Base-by-base conservation (phyloP, 2,888 invertebrate genomes). In the Helleia helle region DNA sequence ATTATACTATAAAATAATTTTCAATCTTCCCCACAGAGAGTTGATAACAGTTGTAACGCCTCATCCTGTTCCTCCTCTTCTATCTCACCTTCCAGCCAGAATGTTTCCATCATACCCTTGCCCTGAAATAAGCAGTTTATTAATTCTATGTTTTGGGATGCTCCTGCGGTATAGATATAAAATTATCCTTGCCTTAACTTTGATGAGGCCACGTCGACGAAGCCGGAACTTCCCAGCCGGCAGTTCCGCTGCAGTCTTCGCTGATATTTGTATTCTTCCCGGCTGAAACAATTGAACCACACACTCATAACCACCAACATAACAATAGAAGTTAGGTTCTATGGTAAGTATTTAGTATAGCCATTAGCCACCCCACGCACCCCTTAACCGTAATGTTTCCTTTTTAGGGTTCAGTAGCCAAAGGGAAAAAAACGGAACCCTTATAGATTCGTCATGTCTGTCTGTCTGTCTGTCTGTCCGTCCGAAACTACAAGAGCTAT, bases 21-120 rank as follows among this genome's bases (percentile, higher is more conserved):
- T n/a, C n/a, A 70, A 9, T 71, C 46, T 3, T 77, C 76, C 9
- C 75, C 81, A 47, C 69, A 80, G 4, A 84, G 55, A 1, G 58
- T 56, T 1, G 81, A 76, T 46, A 83, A 75, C 22, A 79, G 52
- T 39, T 79, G 71, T 31, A 83, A 45, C 1, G 77, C 83, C 39
- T 84, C 81, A 22, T 76, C 68, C 44, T 76, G 77, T 24, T 80
- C 77, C 37, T 81, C 77, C 42, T 86, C 84, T 40, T 85, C 85
- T 22, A 87, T 69, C 60, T 89, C 90, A 3, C 88, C 88, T 54
- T 88, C 84, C 41, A 94, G 66, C 93, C 93, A 94, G 69, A 89
- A 93, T 0, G 94, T 94, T 64, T 92, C 90, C 95, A 95, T 94
- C 62, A 91, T 89, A 22, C 95, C 96, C 77, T 96, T 96, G 13